Evolutionary conservation across 2,797 vertebrate species (phyloP).

Genomic region (Gymnoscopelus braueri): DNA sequence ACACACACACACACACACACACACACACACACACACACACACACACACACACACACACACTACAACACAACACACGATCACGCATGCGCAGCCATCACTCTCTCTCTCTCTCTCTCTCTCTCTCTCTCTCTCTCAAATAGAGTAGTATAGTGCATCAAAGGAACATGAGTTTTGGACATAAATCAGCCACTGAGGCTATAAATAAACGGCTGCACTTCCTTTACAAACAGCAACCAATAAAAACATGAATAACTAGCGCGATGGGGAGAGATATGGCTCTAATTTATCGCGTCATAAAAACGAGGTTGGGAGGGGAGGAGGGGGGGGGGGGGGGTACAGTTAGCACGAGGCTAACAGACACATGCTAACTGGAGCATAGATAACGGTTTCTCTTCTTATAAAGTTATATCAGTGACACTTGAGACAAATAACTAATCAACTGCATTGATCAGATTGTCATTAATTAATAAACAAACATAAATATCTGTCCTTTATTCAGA

Average conservation of each 20-base stretch:
- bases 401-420: background rate
- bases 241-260: slow-evolving; percentile 72
- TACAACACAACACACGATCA: slow-evolving; percentile 42
- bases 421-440: background rate
- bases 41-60: slow-evolving; percentile 19
- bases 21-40: slow-evolving; percentile 20
- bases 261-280: slow-evolving; percentile 66
- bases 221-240: slow-evolving; percentile 80
- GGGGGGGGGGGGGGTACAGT: too few species aligned
- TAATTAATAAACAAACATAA: background rate
- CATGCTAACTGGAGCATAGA: background rate
- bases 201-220: slow-evolving; percentile 73
- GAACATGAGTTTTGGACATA: slow-evolving; percentile 67
- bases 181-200: slow-evolving; percentile 70
- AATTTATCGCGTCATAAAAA: slow-evolving; percentile 81
- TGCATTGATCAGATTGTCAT: background rate
- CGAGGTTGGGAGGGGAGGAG: background rate
- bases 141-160: slow-evolving; percentile 32
- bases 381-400: too few species aligned
- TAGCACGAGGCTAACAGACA: background rate
- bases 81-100: slow-evolving; percentile 29
- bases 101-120: slow-evolving; percentile 12
- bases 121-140: slow-evolving; percentile 24
- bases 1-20: slow-evolving; percentile 6
- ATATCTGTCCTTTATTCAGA: background rate